Base-by-base conservation (phyloP, 2,888 invertebrate species). In the Tanytarsus gracilentus region DNA sequence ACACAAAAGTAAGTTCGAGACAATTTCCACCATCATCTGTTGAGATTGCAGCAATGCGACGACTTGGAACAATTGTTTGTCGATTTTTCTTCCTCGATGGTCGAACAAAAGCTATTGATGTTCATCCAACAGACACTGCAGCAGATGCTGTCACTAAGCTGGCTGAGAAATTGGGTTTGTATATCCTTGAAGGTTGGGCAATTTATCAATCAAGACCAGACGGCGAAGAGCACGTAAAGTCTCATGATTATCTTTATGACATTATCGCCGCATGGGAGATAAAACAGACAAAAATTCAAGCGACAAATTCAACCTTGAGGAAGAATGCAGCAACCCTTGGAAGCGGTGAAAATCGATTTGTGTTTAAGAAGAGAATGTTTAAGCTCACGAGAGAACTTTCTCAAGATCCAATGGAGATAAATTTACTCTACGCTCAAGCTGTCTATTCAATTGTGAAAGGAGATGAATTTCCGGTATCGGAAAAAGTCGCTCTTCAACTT, bases 51-150 rank as follows among this genome's bases (percentile, higher is more conserved):
- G 93, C 93, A 1, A 92, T 93, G 88, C 82, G 88, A 66, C 81
- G 91, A 49, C 78, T 94, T 25, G 92, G 92, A 61, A 93, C 94
- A 0, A 88, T 96, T 65, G 92, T 95, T 0, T 94, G 93, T 71
- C 82, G 91, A 51, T 93, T 96, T 75, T 93, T 93, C 78, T 94
- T 96, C 76, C 79, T 96, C 71, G 95, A 96, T 73, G 93, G 94
- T 0, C 83, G 94, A 61, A 94, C 94, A 1, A 96, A 95, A 73
- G 94, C 95, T 0, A 90, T 96, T 63, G 93, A 94, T 72, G 89
- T 96, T 23, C 93, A 94, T 76, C 93, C 95, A 1, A 91, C 91
- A 1, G 94, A 96, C 71, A 94, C 94, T 2, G 93, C 93, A 0
- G 85, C 87, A 21, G 94, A 94, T 68, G 93, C 94, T 0, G 86